phyloP scores from a whole-genome alignment of 1,140 invertebrate species.

The Zaprionus capensis region DNA sequence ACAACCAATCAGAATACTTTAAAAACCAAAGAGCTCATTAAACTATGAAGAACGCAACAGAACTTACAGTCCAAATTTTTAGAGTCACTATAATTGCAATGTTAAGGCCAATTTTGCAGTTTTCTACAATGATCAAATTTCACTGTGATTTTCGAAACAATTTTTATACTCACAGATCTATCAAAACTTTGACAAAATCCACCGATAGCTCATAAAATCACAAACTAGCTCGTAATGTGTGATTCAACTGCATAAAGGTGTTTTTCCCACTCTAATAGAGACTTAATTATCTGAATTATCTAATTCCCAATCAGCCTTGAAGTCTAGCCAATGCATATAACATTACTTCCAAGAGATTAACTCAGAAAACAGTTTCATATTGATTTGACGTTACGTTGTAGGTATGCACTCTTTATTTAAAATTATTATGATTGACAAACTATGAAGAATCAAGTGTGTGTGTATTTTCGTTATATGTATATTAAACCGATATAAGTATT shows the following conservation, averaged over 20 bases:
- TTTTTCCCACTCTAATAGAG: not conserved
- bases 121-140: not conserved
- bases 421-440: conserved; percentile 62
- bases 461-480: conserved; percentile 37
- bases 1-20: not conserved
- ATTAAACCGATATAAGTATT: conserved; percentile 45
- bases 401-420: conserved; percentile 56
- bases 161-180: conserved; percentile 12
- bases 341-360: conserved; percentile 3
- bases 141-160: not conserved
- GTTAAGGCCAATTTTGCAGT: conserved; percentile 1
- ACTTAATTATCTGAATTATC: not conserved
- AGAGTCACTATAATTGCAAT: not conserved
- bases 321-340: not conserved
- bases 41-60: not conserved
- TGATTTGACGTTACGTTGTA: conserved; percentile 82
- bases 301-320: not conserved
- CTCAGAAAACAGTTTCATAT: conserved; percentile 55
- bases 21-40: conserved; percentile 3
- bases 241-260: not conserved
- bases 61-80: not conserved
- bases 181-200: conserved; percentile 4
- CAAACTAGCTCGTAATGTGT: conserved; percentile 6
- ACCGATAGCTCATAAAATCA: conserved; percentile 11
- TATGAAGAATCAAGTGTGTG: conserved; percentile 49